Percentiles rank a stretch among this genome's conserved stretches.
Evolutionary conservation across 2,888 invertebrate genomes (phyloP).

Genomic region (Lepetodrilus schrolli): DNA sequence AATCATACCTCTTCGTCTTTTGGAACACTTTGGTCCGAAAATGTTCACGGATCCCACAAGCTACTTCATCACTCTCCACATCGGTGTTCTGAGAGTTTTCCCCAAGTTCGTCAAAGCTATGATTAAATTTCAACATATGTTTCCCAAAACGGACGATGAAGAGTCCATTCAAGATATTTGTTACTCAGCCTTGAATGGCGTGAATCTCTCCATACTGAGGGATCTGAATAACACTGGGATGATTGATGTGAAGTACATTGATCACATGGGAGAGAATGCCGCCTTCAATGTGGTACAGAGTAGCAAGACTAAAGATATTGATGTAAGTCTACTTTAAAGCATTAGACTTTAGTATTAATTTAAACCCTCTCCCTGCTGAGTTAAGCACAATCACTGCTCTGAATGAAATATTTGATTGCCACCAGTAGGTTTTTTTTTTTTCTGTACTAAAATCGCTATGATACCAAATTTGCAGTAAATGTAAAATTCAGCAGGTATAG

Average conservation of each 20-base stretch:
- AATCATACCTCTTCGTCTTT: background rate
- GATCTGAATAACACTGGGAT: background rate
- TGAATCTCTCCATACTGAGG: slow-evolving; percentile 7
- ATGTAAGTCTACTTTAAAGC: background rate
- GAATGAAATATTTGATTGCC: too few relatives aligned
- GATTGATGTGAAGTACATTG: slow-evolving; percentile 1
- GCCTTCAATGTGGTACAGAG: slow-evolving; percentile 21
- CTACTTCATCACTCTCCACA: slow-evolving; percentile 2
- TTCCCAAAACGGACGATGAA: background rate
- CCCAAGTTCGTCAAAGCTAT: slow-evolving; percentile 1
- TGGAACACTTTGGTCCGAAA: slow-evolving; percentile 25
- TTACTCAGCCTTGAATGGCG: slow-evolving; percentile 3
- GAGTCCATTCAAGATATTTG: background rate
- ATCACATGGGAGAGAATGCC: background rate
- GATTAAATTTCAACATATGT: background rate
- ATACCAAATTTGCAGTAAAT: too few relatives aligned
- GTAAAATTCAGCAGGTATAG: too few relatives aligned
- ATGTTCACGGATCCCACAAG: slow-evolving; percentile 14
- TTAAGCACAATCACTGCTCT: too few relatives aligned
- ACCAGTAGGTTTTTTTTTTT: too few relatives aligned
- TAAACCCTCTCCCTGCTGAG: too few relatives aligned
- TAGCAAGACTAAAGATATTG: background rate
- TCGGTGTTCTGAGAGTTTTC: slow-evolving; percentile 1
- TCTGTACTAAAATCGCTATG: too few relatives aligned
- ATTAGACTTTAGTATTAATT: too few relatives aligned